These are phyloP conservation scores for Aromia moschata DNA, from an alignment of 2,888 invertebrate genomes.

Conservation along the genomic window DNA sequence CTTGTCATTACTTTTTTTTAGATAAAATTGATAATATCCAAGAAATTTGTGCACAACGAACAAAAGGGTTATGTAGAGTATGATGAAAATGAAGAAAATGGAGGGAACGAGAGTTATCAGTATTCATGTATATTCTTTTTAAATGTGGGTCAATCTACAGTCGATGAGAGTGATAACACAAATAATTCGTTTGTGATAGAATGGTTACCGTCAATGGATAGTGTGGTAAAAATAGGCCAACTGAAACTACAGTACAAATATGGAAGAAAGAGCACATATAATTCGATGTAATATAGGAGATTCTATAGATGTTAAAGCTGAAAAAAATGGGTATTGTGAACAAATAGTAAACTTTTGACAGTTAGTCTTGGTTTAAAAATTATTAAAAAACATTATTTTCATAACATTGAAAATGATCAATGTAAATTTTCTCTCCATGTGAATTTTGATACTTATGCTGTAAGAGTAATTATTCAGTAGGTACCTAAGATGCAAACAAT, in stretches of 20 bases:
- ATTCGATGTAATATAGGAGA: too few relatives aligned
- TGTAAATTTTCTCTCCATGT: too few relatives aligned
- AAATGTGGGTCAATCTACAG: constrained; percentile 64
- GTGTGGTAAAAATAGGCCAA: constrained; percentile 76
- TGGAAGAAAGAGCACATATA: constrained; percentile 68
- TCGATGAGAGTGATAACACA: constrained; percentile 67
- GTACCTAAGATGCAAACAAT: too few relatives aligned
- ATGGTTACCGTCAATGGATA: constrained; percentile 80
- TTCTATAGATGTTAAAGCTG: too few relatives aligned
- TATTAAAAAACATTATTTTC: too few relatives aligned
- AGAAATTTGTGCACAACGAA: constrained; percentile 71
- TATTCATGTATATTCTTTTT: constrained; percentile 53
- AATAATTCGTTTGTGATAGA: constrained; percentile 70
- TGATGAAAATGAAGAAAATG: constrained; percentile 51
- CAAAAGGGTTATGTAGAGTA: constrained; percentile 67
- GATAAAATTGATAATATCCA: constrained; percentile 71
- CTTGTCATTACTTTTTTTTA: constrained; percentile 54
- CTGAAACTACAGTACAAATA: constrained; percentile 76
- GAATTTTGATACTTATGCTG: too few relatives aligned
- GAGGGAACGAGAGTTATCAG: constrained; percentile 55
- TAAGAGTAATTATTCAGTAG: too few relatives aligned
- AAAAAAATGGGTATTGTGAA: too few relatives aligned
- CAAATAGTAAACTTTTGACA: too few relatives aligned
- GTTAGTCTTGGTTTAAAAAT: too few relatives aligned
- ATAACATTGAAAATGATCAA: too few relatives aligned